A percentile compares a stretch with the other conserved stretches of the same genome.
These are phyloP conservation scores for Falco novaeseelandiae DNA, from an alignment of 2,797 vertebrate genomes.

Conservation along the genomic window DNA sequence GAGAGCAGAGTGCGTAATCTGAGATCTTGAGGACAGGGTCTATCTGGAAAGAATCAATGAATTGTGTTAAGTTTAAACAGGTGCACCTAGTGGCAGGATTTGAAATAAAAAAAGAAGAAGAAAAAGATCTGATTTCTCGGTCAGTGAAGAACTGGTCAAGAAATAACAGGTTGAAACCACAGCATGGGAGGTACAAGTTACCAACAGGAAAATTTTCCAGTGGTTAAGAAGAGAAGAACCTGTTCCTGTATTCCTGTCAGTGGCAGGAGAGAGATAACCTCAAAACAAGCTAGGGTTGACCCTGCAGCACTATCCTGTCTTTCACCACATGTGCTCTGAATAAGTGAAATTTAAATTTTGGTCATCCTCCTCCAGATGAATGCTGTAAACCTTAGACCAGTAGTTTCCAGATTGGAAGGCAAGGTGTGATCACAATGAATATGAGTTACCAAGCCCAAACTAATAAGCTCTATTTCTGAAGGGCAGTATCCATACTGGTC, in stretches of 20 bases:
- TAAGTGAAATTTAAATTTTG: background rate
- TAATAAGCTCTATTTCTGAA: background rate
- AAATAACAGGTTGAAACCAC: background rate
- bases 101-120: background rate
- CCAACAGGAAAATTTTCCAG: background rate
- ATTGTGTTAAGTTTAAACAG: background rate
- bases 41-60: background rate
- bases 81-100: background rate
- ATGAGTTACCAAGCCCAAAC: background rate
- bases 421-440: background rate
- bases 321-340: background rate
- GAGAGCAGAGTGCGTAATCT: background rate
- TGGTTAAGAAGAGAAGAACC: background rate
- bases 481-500: background rate
- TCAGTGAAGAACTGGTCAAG: background rate
- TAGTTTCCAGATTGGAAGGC: background rate
- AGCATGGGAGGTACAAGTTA: background rate
- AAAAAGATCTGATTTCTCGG: background rate
- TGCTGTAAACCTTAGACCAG: background rate
- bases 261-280: background rate
- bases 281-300: background rate
- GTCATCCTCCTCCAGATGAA: background rate
- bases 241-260: background rate
- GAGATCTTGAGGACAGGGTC: background rate
- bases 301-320: background rate